A percentile compares a stretch with the other conserved stretches of the same genome.
These are phyloP conservation scores for Tragelaphus strepsiceros DNA, from an alignment of 2,113 vertebrate species.

Conservation along the genomic window DNA sequence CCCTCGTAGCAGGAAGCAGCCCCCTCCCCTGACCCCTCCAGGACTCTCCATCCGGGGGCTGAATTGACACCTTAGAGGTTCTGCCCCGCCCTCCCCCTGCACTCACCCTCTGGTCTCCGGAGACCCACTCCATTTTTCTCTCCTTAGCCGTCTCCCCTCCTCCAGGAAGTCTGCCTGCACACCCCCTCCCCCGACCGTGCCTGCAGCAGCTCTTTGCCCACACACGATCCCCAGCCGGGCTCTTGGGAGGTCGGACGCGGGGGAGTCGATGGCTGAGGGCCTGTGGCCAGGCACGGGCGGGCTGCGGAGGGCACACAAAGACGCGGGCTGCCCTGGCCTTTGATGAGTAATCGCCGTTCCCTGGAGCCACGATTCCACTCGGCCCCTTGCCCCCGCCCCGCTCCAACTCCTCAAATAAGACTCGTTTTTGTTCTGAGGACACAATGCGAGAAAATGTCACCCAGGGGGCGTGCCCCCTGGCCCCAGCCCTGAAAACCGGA, in stretches of 20 bases:
- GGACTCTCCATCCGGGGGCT: slow-evolving; percentile 43
- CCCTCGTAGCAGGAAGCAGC: slow-evolving; percentile 64
- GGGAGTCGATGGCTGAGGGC: background rate
- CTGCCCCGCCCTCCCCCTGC: background rate
- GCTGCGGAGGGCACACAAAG: slow-evolving; percentile 56
- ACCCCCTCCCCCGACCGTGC: background rate
- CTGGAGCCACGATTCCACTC: slow-evolving; percentile 60
- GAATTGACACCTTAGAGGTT: slow-evolving; percentile 61
- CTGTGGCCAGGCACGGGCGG: slow-evolving; percentile 63
- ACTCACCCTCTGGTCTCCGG: background rate
- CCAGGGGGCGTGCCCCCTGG: slow-evolving; percentile 70
- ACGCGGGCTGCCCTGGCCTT: slow-evolving; percentile 62
- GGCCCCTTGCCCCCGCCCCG: background rate
- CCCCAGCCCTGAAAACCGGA: slow-evolving; percentile 61
- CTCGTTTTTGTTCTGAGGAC: slow-evolving; percentile 71
- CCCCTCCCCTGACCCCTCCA: slow-evolving; percentile 44
- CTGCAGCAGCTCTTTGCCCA: background rate
- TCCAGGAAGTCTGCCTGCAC: slow-evolving; percentile 47
- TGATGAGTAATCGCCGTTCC: slow-evolving; percentile 70
- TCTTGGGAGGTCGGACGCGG: background rate
- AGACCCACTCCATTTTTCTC: background rate
- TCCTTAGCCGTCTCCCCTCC: background rate
- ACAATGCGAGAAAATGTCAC: slow-evolving; percentile 73
- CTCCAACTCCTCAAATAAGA: slow-evolving; percentile 67
- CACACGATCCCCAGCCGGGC: background rate